Evolutionary conservation across 2,888 invertebrate genomes (phyloP).

Genomic region (Leptopterna dolabrata): DNA sequence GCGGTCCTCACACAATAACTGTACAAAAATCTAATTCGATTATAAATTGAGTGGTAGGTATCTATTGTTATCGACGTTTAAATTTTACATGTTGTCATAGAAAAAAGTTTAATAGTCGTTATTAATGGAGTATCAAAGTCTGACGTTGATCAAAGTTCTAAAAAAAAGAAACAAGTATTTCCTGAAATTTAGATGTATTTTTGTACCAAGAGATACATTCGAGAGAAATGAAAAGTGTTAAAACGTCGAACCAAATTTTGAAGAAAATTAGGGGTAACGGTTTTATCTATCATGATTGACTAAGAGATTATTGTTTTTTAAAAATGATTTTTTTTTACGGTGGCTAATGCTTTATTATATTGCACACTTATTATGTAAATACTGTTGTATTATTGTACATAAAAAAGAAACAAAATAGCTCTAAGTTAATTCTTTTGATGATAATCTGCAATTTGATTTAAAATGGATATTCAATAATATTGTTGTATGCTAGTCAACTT

Average conservation of each 20-base stretch:
- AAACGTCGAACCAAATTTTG: constrained; percentile 11
- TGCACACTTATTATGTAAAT: not conserved
- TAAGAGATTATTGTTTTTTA: not conserved
- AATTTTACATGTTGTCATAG: constrained; percentile 6
- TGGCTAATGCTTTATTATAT: not conserved
- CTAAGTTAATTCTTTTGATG: constrained; percentile 31
- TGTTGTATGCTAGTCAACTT: constrained; percentile 44
- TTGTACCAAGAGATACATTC: constrained; percentile 25
- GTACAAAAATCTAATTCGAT: not conserved
- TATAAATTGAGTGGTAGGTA: not conserved
- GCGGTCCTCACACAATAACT: not conserved
- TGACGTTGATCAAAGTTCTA: not conserved
- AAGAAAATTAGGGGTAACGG: not conserved
- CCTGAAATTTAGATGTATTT: constrained; percentile 43
- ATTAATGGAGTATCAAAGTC: constrained; percentile 11
- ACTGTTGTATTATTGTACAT: constrained; percentile 29
- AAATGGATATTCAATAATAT: constrained; percentile 22
- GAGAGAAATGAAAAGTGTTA: not conserved
- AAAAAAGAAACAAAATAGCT: constrained; percentile 12
- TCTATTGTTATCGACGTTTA: not conserved
- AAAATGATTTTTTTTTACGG: not conserved
- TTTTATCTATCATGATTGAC: not conserved
- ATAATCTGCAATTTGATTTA: not conserved
- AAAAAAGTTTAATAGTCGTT: not conserved
- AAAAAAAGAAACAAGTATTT: constrained; percentile 8